Percentiles rank a stretch among this genome's conserved stretches.
These are phyloP conservation scores for Stenolophus ochropezus DNA, from an alignment of 2,888 invertebrate genomes.

Conservation along the genomic window DNA sequence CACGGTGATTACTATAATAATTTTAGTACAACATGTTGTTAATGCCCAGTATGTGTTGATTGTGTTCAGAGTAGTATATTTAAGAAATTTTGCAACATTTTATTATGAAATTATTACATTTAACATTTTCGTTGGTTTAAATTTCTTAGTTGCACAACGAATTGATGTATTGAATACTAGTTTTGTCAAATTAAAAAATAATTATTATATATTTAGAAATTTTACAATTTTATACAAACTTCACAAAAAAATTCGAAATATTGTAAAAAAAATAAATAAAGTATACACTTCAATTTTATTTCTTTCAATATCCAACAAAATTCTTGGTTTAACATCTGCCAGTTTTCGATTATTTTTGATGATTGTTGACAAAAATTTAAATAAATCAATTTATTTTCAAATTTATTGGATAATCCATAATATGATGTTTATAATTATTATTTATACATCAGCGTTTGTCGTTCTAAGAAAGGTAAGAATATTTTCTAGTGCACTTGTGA, in stretches of 20 bases:
- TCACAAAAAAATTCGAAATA: not conserved
- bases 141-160: not conserved
- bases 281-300: not conserved
- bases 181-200: not conserved
- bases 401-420: not conserved
- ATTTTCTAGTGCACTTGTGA: too few species aligned
- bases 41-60: too few species aligned
- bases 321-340: not conserved
- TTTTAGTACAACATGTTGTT: too few species aligned
- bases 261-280: not conserved
- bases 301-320: not conserved
- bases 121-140: not conserved
- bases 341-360: not conserved
- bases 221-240: not conserved
- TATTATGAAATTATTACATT: not conserved
- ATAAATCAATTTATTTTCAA: not conserved
- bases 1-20: too few species aligned
- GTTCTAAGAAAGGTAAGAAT: not conserved
- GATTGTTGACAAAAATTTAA: not conserved
- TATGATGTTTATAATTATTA: not conserved
- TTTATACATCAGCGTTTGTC: not conserved
- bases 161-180: not conserved
- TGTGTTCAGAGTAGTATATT: not conserved
- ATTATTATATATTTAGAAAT: not conserved
- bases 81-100: not conserved